Evolutionary conservation across 1,140 invertebrate species (phyloP), one percentile per base, ranked within the genome.

Genomic region (Melipona quadrifasciata): DNA sequence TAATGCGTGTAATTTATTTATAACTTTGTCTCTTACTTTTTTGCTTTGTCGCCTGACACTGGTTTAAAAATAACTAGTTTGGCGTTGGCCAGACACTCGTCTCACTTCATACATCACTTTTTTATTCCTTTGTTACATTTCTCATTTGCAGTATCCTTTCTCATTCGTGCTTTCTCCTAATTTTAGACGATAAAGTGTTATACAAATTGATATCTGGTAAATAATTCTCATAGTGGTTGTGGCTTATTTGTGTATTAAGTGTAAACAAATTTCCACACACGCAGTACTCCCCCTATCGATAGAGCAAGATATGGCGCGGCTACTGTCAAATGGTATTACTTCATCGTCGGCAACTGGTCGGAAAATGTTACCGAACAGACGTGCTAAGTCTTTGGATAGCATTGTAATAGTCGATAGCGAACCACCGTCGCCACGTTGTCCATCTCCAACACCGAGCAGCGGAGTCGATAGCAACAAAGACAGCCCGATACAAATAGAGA

Each of bases 401-500:
- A 91, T 95, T 79, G 87, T 94, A 47, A 84, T 95, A 71, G 73
- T 94, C 61, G 92, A 95, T 86, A 93, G 96, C 90, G 93, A 95
- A 90, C 92, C 94, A 58, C 91, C 93, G 1, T 93, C 94, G 0
- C 95, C 97, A 17, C 95, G 98, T 53, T 98, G 97, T 67, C 97
- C 98, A 0, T 98, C 98, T 53, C 98, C 98, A 1, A 97, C 98
- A 19, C 97, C 98, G 6, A 98, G 98, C 83, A 98, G 97, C 92
- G 98, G 98, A 10, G 96, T 98, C 1, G 98, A 98, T 92, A 98
- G 97, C 87, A 98, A 97, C 90, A 98, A 98, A 94, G 98, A 99
- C 94, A 98, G 98, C n/a, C 98, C 98, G 0, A 96, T 98, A 92
- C 98, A 99, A 91, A 97, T 99, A 87, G 98, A 99, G 34, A 97